Evolutionary conservation across 2,797 vertebrate species (phyloP).

Genomic region (Phalloptychus januarius): DNA sequence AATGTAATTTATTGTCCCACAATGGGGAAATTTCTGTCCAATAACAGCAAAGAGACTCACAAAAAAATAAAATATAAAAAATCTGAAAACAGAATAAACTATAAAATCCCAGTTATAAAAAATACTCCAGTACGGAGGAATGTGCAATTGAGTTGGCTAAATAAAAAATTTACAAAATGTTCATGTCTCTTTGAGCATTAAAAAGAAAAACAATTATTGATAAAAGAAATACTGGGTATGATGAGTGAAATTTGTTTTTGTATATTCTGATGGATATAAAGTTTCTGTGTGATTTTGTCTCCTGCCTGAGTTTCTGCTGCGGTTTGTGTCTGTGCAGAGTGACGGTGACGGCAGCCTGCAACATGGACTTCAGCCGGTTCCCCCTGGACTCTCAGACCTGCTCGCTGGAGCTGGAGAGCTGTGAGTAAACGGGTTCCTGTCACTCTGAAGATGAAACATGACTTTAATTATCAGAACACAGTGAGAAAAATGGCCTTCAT

Average conservation of each 20-base stretch:
- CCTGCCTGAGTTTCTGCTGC: background rate
- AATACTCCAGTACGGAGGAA: too few relatives aligned
- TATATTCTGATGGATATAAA: background rate
- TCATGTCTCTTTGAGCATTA: too few relatives aligned
- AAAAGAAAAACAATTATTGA: too few relatives aligned
- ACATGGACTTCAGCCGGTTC: constrained; percentile 97
- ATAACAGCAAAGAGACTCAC: too few relatives aligned
- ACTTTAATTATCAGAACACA: background rate
- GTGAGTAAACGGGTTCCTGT: constrained; percentile 75
- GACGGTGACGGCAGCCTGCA: constrained; percentile 95
- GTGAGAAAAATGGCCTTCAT: background rate
- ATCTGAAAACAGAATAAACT: too few relatives aligned
- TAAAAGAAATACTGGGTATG: too few relatives aligned
- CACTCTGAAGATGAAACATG: background rate
- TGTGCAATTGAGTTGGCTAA: too few relatives aligned
- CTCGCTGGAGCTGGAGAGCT: constrained; percentile 95
- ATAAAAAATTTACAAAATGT: too few relatives aligned
- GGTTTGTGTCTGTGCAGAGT: constrained; percentile 78
- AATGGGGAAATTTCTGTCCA: too few relatives aligned
- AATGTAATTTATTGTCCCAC: too few relatives aligned
- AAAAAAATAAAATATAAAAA: too few relatives aligned
- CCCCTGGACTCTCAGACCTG: constrained; percentile 95
- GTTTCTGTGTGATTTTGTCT: background rate
- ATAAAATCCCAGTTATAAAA: too few relatives aligned
- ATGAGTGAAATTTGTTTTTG: background rate